Evolutionary conservation across 2,888 invertebrate species (phyloP), one percentile per base, ranked within the genome.

Genomic region (Epirrhoe tristata): DNA sequence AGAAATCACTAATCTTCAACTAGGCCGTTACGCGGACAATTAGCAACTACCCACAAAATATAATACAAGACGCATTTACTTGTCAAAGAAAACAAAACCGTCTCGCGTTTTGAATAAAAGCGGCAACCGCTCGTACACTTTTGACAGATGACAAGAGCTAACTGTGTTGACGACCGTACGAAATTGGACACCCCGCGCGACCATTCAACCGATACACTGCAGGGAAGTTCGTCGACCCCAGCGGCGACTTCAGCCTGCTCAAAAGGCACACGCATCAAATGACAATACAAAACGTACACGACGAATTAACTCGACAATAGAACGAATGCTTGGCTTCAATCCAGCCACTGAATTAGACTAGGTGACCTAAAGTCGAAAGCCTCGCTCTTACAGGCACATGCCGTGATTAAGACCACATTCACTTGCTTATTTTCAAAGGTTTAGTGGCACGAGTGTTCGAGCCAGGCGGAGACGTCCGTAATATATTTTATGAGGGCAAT

Each of bases 301-400:
- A 81, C 82, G 78, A 77, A 78, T 68, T 74, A 63, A 76, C 78
- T 80, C 88, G 80, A 91, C 91, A 91, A 92, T 90, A 90, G 91
- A 88, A 88, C 88, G 85, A 90, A 88, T 85, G 86, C 81, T 90
- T 92, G 92, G 92, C 91, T 82, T 72, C 77, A 76, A 85, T 91
- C 92, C 92, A 92, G 90, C 75, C 87, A 81, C 88, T 81, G 85
- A 91, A 84, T 90, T 91, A 91, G 90, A 87, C 80, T 83, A 83
- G 75, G 77, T 82, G 81, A 84, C 82, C 85, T 82, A 83, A 84
- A 58, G 55, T 66, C 61, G 53, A 71, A 74, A 77, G 77, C 78
- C 78, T 79, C 75, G 74, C 66, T 65, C 67, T 60, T 70, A 63
- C 67, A 72, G 76, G 73, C 72, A 74, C 71, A 43, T 53, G 55